Evolutionary conservation across 2,113 vertebrate species (phyloP).

Genomic region (Panthera uncia): DNA sequence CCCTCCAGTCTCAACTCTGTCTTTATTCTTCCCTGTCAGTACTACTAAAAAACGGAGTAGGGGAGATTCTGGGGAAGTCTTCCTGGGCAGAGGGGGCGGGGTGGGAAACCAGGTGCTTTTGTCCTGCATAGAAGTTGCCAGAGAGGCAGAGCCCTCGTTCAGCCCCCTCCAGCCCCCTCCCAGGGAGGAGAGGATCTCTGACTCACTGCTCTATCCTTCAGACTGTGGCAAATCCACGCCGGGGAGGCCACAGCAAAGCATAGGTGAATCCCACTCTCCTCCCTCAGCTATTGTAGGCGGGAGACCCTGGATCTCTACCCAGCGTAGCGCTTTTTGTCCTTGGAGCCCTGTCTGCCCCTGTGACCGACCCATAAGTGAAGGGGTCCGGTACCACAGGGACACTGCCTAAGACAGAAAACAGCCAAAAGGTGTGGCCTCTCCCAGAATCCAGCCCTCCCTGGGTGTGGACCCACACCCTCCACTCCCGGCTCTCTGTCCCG

Average conservation of each 20-base stretch:
- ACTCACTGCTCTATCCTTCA: neutral
- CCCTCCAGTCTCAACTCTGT: neutral
- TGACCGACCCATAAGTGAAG: neutral
- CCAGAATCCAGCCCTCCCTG: neutral
- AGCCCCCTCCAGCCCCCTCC: neutral
- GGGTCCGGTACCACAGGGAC: neutral
- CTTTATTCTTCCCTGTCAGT: neutral
- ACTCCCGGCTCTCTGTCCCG: neutral
- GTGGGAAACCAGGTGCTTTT: neutral
- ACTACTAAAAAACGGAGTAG: neutral
- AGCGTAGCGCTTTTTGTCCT: neutral
- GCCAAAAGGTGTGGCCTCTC: neutral
- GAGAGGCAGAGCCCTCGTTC: neutral
- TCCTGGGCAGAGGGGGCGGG: neutral
- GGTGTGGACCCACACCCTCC: neutral
- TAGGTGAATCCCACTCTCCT: neutral
- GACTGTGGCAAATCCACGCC: neutral
- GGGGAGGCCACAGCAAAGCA: neutral
- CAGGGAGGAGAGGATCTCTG: neutral
- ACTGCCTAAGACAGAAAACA: neutral
- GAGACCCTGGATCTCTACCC: neutral
- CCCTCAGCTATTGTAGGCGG: neutral
- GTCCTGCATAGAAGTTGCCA: neutral
- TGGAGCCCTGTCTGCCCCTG: neutral
- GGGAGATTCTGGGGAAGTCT: neutral